Conservation (phyloP, 64 coral and sea anemone genomes). For the Dendronephthya gigantea region DNA sequence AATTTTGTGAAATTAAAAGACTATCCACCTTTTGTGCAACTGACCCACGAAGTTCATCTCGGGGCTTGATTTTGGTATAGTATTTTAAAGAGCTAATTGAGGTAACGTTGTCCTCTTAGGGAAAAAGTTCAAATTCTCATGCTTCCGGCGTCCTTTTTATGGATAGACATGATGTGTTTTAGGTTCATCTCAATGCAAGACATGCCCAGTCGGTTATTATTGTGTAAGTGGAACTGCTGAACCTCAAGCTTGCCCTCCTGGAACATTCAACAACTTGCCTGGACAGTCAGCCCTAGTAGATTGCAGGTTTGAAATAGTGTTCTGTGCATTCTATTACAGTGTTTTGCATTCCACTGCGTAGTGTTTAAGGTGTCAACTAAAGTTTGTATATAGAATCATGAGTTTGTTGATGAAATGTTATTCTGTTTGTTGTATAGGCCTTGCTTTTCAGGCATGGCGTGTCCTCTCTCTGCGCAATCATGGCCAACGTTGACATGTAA, state of each 20-base stretch:
- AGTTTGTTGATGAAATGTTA: neutral
- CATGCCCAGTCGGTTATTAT: constrained; percentile 3
- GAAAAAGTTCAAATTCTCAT: too few species aligned
- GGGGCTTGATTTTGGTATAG: too few species aligned
- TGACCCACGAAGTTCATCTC: too few species aligned
- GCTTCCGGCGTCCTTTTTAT: too few species aligned
- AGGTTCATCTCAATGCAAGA: neutral
- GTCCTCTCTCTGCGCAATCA: constrained; percentile 53
- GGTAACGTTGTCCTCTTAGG: too few species aligned
- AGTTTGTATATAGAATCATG: too few species aligned
- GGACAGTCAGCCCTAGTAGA: neutral
- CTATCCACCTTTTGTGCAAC: too few species aligned
- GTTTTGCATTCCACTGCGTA: neutral
- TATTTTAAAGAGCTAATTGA: too few species aligned
- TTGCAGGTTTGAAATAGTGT: neutral
- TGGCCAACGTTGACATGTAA: constrained; percentile 67
- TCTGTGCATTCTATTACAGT: neutral
- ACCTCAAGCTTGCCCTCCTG: neutral
- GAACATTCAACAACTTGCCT: neutral
- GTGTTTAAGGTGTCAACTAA: too few species aligned
- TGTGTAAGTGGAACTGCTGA: neutral
- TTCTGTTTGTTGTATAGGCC: neutral
- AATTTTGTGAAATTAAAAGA: too few species aligned
- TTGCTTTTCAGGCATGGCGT: constrained; percentile 84
- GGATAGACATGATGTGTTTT: too few species aligned